phyloP scores from a whole-genome alignment of 2,113 vertebrate species.

The Ranitomeya imitator region DNA sequence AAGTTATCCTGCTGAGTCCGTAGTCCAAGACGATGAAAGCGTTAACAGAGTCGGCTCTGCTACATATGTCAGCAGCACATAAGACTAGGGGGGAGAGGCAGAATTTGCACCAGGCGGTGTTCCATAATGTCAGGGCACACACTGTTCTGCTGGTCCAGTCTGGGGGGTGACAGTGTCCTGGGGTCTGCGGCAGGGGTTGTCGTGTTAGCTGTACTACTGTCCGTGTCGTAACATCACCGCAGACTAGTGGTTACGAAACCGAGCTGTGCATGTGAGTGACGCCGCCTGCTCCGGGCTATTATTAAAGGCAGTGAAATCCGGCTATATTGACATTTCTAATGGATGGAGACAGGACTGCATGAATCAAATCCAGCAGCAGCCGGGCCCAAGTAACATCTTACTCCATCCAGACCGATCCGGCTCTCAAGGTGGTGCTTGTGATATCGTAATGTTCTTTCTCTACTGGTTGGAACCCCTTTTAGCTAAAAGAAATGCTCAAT shows the following conservation, averaged over 20 bases:
- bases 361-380: constrained; percentile 11
- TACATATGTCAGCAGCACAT: neutral
- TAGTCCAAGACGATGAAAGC: neutral
- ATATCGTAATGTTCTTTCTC: neutral
- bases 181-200: neutral
- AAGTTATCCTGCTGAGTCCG: neutral
- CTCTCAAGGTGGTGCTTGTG: neutral
- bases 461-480: too few species aligned
- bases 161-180: neutral
- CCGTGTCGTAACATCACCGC: constrained; percentile 65
- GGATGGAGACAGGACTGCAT: constrained; percentile 11
- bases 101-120: neutral
- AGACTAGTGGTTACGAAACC: constrained; percentile 38
- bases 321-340: constrained; percentile 39
- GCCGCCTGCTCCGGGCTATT: constrained; percentile 8
- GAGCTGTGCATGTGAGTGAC: constrained; percentile 30
- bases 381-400: neutral
- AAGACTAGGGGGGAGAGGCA: too few species aligned
- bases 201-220: neutral
- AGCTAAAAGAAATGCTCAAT: neutral
- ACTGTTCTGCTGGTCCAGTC: neutral
- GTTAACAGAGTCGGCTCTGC: neutral
- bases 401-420: neutral
- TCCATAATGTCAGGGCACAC: neutral
- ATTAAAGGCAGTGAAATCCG: neutral